A percentile compares a stretch with the other conserved stretches of the same genome.
Evolutionary conservation across 2,113 vertebrate genomes (phyloP).

Genomic region (Psilopsiagon aymara): DNA sequence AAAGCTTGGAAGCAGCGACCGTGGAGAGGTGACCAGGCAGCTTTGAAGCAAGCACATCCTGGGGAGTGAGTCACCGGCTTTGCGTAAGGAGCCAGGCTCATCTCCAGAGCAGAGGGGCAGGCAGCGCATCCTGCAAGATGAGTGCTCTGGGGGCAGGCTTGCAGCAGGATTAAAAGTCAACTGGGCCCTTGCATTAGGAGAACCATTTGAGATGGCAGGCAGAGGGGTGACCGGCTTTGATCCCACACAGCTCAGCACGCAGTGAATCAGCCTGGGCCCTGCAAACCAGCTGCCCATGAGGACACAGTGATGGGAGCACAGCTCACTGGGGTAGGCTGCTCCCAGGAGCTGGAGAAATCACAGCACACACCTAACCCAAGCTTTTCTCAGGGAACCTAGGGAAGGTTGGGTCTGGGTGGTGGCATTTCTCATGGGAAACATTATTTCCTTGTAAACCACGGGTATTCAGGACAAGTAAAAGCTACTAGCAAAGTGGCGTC

Average conservation of each 20-base stretch:
- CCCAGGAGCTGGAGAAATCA: background rate
- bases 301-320: fast-evolving
- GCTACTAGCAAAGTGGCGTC: background rate
- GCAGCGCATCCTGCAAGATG: background rate
- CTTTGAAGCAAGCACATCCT: background rate
- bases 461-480: background rate
- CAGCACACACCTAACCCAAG: background rate
- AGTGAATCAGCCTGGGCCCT: background rate
- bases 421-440: background rate
- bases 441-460: background rate
- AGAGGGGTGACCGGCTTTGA: background rate
- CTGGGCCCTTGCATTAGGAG: background rate
- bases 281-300: fast-evolving
- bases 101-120: background rate
- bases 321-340: background rate
- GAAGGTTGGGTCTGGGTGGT: background rate
- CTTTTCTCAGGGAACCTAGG: background rate
- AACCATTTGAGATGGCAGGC: background rate
- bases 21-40: background rate
- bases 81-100: background rate
- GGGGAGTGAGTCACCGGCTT: background rate
- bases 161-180: background rate
- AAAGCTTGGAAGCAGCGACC: background rate
- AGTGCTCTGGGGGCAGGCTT: fast-evolving
- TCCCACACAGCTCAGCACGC: background rate